These are phyloP conservation scores for Mesembrinibis cayennensis DNA, from an alignment of 2,113 vertebrate genomes.

Conservation along the genomic window DNA sequence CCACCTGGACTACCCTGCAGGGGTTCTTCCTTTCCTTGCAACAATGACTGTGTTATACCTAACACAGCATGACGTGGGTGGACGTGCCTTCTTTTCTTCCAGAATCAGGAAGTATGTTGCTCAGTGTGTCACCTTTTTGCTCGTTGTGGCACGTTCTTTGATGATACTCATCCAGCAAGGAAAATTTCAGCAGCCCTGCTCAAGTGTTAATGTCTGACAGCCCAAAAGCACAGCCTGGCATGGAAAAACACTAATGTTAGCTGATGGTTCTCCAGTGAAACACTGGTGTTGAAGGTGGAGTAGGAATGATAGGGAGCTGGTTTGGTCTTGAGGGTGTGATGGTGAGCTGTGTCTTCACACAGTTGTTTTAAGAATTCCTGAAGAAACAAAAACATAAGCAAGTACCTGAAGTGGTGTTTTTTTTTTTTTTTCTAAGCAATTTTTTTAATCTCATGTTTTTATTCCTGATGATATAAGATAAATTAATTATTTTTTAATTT, in stretches of 20 bases:
- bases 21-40: constrained; percentile 21
- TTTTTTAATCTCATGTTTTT: neutral
- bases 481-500: neutral
- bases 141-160: neutral
- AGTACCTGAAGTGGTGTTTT: neutral
- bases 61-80: neutral
- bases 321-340: neutral
- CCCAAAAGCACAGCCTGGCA: neutral
- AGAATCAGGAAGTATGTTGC: neutral
- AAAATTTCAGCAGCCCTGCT: neutral
- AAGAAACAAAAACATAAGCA: neutral
- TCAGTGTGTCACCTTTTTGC: neutral
- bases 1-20: constrained; percentile 23
- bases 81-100: neutral
- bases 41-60: neutral
- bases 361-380: neutral
- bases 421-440: neutral
- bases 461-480: neutral
- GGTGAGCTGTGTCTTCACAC: neutral
- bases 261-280: neutral
- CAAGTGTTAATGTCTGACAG: neutral
- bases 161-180: neutral
- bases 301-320: neutral
- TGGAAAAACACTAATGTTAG: neutral
- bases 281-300: neutral